Percentiles rank a stretch among this genome's conserved stretches.
phyloP scores from a whole-genome alignment of 1,140 invertebrate species.

The Piezodorus guildinii region DNA sequence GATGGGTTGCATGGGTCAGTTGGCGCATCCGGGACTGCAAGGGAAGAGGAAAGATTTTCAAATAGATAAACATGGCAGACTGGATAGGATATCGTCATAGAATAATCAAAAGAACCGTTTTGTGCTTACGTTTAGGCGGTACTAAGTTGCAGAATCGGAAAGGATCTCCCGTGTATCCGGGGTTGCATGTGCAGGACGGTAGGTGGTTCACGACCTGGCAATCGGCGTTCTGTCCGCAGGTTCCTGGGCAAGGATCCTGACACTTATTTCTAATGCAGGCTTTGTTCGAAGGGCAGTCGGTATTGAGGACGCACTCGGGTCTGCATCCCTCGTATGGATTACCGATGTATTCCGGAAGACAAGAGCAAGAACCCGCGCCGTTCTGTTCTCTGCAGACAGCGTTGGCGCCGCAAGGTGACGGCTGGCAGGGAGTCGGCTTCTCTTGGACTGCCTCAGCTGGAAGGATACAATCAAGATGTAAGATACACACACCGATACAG shows the following conservation, averaged over 20 bases:
- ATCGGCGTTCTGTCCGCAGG: constrained; percentile 59
- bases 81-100: too few species aligned
- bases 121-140: constrained; percentile 33
- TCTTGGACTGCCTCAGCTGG: constrained; percentile 26
- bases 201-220: constrained; percentile 64
- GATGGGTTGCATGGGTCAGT: constrained; percentile 44
- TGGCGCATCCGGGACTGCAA: constrained; percentile 15
- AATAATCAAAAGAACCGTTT: constrained; percentile 33
- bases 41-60: too few species aligned
- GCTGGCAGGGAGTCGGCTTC: constrained; percentile 50
- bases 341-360: constrained; percentile 54
- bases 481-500: too few species aligned
- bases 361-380: constrained; percentile 53
- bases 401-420: constrained; percentile 63
- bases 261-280: constrained; percentile 65
- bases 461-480: too few species aligned
- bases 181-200: constrained; percentile 54
- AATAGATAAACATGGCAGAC: too few species aligned
- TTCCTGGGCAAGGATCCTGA: constrained; percentile 59
- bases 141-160: constrained; percentile 48
- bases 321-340: constrained; percentile 63
- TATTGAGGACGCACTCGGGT: constrained; percentile 58
- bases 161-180: constrained; percentile 61
- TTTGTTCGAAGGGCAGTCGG: constrained; percentile 56
- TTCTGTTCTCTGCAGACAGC: constrained; percentile 54